Evolutionary conservation across 2,888 invertebrate species (phyloP).

Genomic region (Hirudinaria manillensis): DNA sequence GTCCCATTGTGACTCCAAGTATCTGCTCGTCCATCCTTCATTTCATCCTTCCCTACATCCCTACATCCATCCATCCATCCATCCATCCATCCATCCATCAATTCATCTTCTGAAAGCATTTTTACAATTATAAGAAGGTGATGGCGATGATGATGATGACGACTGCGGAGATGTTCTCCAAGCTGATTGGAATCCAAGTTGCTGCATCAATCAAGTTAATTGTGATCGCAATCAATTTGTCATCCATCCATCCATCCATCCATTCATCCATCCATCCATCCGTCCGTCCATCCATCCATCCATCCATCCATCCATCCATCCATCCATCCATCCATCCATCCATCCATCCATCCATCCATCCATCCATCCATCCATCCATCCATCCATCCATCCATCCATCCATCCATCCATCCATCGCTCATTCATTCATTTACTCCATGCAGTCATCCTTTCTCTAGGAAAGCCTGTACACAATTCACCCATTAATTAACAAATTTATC

Average conservation of each 20-base stretch:
- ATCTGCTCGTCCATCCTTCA: not conserved
- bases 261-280: not conserved
- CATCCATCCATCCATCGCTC: too few relatives aligned
- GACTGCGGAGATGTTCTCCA: not conserved
- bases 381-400: too few relatives aligned
- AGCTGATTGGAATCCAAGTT: slow-evolving; percentile 5
- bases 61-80: not conserved
- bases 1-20: too few relatives aligned
- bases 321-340: not conserved
- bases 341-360: not conserved
- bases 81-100: not conserved
- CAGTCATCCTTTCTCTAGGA: too few relatives aligned
- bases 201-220: not conserved
- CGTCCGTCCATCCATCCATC: not conserved
- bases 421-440: too few relatives aligned
- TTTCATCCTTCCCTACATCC: not conserved
- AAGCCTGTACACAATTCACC: too few relatives aligned
- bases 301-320: not conserved
- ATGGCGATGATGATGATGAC: not conserved
- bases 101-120: not conserved
- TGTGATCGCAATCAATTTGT: not conserved
- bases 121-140: not conserved
- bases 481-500: too few relatives aligned
- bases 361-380: not conserved
- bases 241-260: slow-evolving; percentile 10